Conservation (phyloP, 2,888 invertebrate species). For the Endotricha flammealis region DNA sequence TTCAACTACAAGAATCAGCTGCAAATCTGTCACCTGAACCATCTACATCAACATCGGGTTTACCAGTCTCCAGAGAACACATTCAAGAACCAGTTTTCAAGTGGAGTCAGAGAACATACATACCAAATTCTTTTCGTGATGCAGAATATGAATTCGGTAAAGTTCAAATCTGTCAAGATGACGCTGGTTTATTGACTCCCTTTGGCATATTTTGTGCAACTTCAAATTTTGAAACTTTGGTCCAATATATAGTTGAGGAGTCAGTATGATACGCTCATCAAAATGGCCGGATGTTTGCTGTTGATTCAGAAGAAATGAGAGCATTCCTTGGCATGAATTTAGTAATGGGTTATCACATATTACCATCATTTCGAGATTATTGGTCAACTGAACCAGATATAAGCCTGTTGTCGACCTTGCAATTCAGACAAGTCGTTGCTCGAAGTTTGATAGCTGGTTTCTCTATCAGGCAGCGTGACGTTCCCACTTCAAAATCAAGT, state of each 20-base stretch:
- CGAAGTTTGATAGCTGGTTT: too few species aligned
- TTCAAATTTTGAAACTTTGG: conserved; percentile 16
- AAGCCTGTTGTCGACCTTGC: too few species aligned
- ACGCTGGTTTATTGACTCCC: conserved; percentile 14
- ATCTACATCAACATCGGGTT: neutral
- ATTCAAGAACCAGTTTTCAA: conserved; percentile 17
- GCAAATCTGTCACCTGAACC: too few species aligned
- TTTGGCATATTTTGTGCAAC: conserved; percentile 15
- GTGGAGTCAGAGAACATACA: conserved; percentile 17
- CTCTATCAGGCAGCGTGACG: too few species aligned
- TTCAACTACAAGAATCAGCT: conserved; percentile 13
- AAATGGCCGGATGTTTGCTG: conserved; percentile 19
- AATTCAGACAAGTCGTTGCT: too few species aligned
- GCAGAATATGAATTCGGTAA: conserved; percentile 14
- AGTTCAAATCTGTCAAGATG: conserved; percentile 13
- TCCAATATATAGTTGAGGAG: conserved; percentile 16
- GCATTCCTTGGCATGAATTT: conserved; percentile 22
- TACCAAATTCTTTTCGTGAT: conserved; percentile 16
- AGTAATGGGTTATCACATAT: conserved; percentile 18
- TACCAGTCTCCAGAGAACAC: conserved; percentile 17
- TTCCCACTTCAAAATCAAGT: too few species aligned
- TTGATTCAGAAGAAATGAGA: conserved; percentile 17
- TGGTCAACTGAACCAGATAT: too few species aligned
- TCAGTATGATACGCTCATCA: conserved; percentile 20
- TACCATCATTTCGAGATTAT: too few species aligned